Evolutionary conservation across 2,113 vertebrate genomes (phyloP), one percentile per base, ranked within the genome.

Genomic region (Sarotherodon lohbergeri): DNA sequence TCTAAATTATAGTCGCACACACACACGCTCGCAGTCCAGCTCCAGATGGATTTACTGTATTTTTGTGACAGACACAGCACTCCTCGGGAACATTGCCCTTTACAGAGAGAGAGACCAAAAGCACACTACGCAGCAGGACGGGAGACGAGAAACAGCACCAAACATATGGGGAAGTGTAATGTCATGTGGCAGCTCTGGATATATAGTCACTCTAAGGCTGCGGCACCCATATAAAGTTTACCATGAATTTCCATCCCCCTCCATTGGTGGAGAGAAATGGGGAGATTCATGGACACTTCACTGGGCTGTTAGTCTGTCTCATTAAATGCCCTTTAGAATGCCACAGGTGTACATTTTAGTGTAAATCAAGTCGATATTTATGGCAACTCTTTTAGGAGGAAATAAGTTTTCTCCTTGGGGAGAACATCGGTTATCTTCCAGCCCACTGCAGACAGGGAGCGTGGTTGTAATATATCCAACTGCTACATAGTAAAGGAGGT

Each of bases 281-380:
- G 19, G 80, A 93, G 89, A 94, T 94, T 94, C 87, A 94, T 92
- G 85, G 66, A 89, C 85, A 92, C 87, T 88, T 94, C 81, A 92
- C 78, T 57, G 66, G 84, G 86, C 80, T 81, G 86, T 93, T 94
- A 87, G 89, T 88, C 90, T 87, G 80, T 93, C 90, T 93, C 84
- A 84, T 87, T 95, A 92, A 96, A 90, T 55, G 88, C 66, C 90
- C 82, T 86, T 89, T 91, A 76, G 83, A 89, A 89, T 89, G 90
- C 86, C 84, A 91, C 89, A 94, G 90, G 91, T 94, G 91, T 86
- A 87, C 80, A 61, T 94, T 91, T 93, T 57, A 84, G 81, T 86
- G 85, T 94, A 94, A 94, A 94, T 95, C 88, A 90, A 90, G 83
- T 88, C 16, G 3, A 88, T 95, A 93, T 94, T 94, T 94, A 95